phyloP scores from a whole-genome alignment of 2,797 vertebrate genomes.

The Cygnus olor region DNA sequence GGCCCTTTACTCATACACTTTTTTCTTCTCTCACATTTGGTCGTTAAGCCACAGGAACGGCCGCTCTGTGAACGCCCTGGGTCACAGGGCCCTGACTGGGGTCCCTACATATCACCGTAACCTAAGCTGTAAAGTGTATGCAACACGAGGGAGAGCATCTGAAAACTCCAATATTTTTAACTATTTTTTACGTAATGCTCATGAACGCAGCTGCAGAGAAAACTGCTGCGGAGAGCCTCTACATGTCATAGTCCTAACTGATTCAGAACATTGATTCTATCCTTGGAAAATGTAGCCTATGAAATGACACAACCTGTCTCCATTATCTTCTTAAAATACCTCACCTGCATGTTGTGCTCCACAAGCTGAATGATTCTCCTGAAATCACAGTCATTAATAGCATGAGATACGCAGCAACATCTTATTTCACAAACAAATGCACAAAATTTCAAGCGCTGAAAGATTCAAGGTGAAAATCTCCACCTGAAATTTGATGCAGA shows the following conservation, averaged over 20 bases:
- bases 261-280: neutral
- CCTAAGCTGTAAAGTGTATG: neutral
- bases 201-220: neutral
- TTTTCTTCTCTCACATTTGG: neutral
- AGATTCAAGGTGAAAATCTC: neutral
- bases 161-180: neutral
- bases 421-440: neutral
- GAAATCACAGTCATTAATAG: neutral
- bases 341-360: neutral
- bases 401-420: accelerated
- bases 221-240: neutral
- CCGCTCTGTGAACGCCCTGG: neutral
- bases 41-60: neutral
- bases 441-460: neutral
- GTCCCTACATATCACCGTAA: neutral
- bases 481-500: neutral
- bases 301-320: neutral
- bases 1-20: neutral
- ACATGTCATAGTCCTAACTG: neutral
- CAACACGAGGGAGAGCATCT: neutral
- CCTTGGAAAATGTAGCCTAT: neutral
- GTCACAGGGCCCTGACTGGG: neutral
- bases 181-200: neutral
- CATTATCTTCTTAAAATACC: neutral
- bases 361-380: neutral